These are phyloP conservation scores for Coregonus suidteri DNA, from an alignment of 2,797 vertebrate genomes.

Conservation along the genomic window DNA sequence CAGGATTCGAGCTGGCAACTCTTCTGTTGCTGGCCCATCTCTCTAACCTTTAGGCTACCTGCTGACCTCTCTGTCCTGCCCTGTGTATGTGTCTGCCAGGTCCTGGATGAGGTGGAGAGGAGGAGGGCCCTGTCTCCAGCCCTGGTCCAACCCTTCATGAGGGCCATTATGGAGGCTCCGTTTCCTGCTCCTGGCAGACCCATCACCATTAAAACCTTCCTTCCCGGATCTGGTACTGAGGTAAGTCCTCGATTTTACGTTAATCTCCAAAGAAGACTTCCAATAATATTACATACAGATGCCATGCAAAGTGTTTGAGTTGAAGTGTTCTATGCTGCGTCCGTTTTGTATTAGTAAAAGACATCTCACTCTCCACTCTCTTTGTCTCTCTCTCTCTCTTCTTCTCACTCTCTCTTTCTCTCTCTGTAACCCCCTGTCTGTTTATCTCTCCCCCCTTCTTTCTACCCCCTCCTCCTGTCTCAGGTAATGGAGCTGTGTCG, in stretches of 20 bases:
- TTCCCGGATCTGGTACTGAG: constrained; percentile 97
- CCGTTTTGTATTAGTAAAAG: neutral
- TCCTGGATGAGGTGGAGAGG: constrained; percentile 97
- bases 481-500: constrained; percentile 93
- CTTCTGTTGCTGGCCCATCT: no score
- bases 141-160: constrained; percentile 97
- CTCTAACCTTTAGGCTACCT: no score
- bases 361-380: neutral
- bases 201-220: constrained; percentile 93
- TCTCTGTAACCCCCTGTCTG: neutral
- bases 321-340: neutral
- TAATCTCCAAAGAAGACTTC: neutral
- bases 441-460: neutral
- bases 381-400: neutral
- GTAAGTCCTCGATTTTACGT: constrained; percentile 62
- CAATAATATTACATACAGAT: neutral
- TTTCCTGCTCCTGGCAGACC: constrained; percentile 94
- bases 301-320: neutral
- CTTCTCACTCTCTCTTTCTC: neutral
- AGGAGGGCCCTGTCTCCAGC: constrained; percentile 95
- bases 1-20: no score
- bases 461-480: neutral
- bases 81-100: constrained; percentile 67
- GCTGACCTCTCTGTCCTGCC: no score
- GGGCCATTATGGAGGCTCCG: constrained; percentile 96